Percentiles rank a stretch among this genome's conserved stretches.
Evolutionary conservation across 2,113 vertebrate species (phyloP).

Genomic region (Neofelis nebulosa): DNA sequence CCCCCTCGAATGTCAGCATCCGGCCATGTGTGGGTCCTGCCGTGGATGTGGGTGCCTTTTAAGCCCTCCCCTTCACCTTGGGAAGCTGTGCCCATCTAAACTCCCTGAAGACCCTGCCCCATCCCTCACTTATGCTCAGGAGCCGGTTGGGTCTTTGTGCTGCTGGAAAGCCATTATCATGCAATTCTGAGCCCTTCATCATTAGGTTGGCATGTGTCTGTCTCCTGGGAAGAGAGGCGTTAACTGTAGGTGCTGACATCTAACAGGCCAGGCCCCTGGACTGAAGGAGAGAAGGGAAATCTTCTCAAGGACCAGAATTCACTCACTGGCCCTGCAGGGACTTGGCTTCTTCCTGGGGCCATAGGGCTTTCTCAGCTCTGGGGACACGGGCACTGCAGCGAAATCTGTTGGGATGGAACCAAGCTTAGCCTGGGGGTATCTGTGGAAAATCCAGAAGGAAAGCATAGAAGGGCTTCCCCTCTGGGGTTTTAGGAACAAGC

Average conservation of each 20-base stretch:
- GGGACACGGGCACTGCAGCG: background rate
- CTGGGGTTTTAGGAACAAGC: fast-evolving
- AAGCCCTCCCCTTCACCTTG: background rate
- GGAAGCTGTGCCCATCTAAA: too few species aligned
- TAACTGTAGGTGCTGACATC: fast-evolving
- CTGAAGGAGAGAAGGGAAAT: background rate
- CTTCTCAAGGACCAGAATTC: too few species aligned
- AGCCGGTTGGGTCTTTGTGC: background rate
- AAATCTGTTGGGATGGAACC: background rate
- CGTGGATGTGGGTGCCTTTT: background rate
- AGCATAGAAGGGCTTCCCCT: fast-evolving
- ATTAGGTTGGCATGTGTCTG: fast-evolving
- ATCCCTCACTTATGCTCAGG: too few species aligned
- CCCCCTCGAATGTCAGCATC: fast-evolving
- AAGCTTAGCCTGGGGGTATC: fast-evolving
- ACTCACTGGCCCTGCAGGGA: background rate
- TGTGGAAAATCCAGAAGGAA: background rate
- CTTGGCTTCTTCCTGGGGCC: background rate
- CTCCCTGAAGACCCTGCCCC: background rate
- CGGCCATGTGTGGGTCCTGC: fast-evolving
- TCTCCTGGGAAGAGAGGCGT: background rate
- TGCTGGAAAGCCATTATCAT: background rate
- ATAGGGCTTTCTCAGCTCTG: background rate
- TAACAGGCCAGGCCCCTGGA: background rate
- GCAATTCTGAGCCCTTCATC: background rate